These are phyloP conservation scores for Takifugu rubripes DNA, from an alignment of 2,797 vertebrate genomes.

Conservation along the genomic window DNA sequence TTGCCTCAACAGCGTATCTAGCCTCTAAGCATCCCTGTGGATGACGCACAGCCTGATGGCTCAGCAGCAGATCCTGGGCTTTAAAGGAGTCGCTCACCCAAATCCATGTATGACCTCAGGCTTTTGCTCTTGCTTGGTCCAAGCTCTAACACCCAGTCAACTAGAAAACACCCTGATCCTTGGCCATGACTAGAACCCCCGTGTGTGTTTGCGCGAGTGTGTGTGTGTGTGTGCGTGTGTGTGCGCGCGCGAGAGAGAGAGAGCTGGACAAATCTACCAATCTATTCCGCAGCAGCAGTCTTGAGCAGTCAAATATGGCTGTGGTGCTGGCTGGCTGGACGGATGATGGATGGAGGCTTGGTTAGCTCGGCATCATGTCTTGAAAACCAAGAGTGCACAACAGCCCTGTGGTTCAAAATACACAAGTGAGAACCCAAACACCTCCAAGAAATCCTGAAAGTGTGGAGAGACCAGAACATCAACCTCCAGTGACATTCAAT, in stretches of 20 bases:
- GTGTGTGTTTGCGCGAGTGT: slow-evolving; percentile 17
- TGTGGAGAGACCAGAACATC: not conserved
- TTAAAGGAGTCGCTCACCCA: slow-evolving; percentile 57
- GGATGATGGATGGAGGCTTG: slow-evolving; percentile 66
- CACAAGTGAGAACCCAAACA: slow-evolving; percentile 18
- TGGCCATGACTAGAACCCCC: slow-evolving; percentile 38
- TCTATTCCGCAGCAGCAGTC: slow-evolving; percentile 51
- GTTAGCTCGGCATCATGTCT: slow-evolving; percentile 54
- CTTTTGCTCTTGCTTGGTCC: slow-evolving; percentile 43
- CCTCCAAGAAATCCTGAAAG: slow-evolving; percentile 11
- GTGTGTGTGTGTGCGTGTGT: not conserved
- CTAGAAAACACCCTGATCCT: slow-evolving; percentile 57
- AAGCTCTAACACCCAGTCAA: slow-evolving; percentile 58
- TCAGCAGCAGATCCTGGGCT: slow-evolving; percentile 23
- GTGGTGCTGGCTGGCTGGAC: slow-evolving; percentile 61
- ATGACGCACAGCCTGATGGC: slow-evolving; percentile 27
- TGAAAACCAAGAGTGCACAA: slow-evolving; percentile 38
- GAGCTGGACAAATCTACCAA: slow-evolving; percentile 58
- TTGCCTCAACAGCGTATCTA: not conserved
- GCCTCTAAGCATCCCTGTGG: not conserved
- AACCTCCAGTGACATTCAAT: slow-evolving; percentile 14
- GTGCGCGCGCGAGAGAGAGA: not conserved
- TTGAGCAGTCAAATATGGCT: slow-evolving; percentile 62
- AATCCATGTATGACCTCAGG: slow-evolving; percentile 48
- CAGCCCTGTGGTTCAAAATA: slow-evolving; percentile 13